A percentile compares a stretch with the other conserved stretches of the same genome.
Conservation (phyloP, 2,797 vertebrate species). For the Urocyon cinereoargenteus region DNA sequence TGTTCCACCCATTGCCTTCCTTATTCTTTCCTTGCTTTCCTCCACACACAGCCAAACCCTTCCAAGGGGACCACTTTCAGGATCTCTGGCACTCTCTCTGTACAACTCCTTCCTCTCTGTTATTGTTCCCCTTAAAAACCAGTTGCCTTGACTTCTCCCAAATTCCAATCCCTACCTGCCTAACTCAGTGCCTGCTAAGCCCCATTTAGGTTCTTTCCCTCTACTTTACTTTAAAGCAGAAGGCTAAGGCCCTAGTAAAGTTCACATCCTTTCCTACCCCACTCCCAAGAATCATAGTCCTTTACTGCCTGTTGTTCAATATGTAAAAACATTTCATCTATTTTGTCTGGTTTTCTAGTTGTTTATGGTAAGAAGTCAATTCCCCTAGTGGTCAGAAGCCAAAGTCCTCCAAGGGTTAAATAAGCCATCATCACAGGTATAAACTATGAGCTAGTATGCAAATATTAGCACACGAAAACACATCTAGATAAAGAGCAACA, state of each 20-base stretch:
- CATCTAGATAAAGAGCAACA: not conserved
- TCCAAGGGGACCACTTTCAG: not conserved
- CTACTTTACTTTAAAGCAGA: not conserved
- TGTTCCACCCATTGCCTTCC: not conserved
- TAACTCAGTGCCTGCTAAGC: not conserved
- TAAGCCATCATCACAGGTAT: not conserved
- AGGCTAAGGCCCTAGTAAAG: not conserved
- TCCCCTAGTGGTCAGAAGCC: not conserved
- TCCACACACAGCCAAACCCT: not conserved
- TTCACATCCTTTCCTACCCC: not conserved
- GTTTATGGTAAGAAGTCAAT: not conserved
- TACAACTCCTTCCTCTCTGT: not conserved
- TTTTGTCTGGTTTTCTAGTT: not conserved
- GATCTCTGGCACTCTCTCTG: not conserved
- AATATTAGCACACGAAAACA: not conserved
- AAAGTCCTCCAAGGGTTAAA: not conserved
- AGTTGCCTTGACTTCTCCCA: not conserved
- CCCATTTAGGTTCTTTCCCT: no score
- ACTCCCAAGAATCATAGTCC: not conserved
- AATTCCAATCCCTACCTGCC: not conserved
- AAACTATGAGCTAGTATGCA: not conserved
- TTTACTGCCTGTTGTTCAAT: not conserved
- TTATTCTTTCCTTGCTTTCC: not conserved
- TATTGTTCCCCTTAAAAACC: not conserved
- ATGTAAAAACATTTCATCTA: not conserved